phyloP scores from a whole-genome alignment of 1,140 invertebrate species.

The Nebria ingens region DNA sequence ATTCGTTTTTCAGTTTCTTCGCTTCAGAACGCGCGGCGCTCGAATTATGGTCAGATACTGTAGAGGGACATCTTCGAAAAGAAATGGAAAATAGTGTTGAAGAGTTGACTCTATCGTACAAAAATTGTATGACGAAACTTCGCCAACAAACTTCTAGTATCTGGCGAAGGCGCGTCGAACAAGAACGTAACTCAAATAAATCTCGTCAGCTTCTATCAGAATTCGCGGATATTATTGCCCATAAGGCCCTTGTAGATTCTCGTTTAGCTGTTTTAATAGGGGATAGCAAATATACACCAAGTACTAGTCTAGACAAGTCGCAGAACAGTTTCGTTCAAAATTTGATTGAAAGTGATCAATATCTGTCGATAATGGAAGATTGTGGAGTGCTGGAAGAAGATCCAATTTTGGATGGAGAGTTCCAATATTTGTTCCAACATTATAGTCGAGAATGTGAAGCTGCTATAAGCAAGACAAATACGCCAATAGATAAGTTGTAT shows the following conservation, averaged over 20 bases:
- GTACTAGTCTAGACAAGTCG: neutral
- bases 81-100: constrained; percentile 57
- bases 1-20: constrained; percentile 42
- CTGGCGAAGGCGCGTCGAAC: constrained; percentile 35
- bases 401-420: constrained; percentile 43
- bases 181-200: constrained; percentile 38
- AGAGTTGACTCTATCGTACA: constrained; percentile 53
- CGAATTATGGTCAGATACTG: constrained; percentile 56
- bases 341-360: constrained; percentile 6
- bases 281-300: constrained; percentile 23
- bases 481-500: neutral
- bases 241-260: constrained; percentile 65
- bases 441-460: constrained; percentile 43
- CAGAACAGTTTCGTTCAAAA: neutral
- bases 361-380: constrained; percentile 1
- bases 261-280: constrained; percentile 49
- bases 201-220: constrained; percentile 46
- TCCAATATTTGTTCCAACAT: constrained; percentile 49
- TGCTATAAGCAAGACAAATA: constrained; percentile 16
- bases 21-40: constrained; percentile 49
- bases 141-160: constrained; percentile 27
- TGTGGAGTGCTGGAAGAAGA: constrained; percentile 33
- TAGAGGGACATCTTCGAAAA: constrained; percentile 52
- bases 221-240: constrained; percentile 63
- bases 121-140: constrained; percentile 42